Evolutionary conservation across 2,888 invertebrate genomes (phyloP), one percentile per base, ranked within the genome.

Genomic region (Drosophila melanocephala): DNA sequence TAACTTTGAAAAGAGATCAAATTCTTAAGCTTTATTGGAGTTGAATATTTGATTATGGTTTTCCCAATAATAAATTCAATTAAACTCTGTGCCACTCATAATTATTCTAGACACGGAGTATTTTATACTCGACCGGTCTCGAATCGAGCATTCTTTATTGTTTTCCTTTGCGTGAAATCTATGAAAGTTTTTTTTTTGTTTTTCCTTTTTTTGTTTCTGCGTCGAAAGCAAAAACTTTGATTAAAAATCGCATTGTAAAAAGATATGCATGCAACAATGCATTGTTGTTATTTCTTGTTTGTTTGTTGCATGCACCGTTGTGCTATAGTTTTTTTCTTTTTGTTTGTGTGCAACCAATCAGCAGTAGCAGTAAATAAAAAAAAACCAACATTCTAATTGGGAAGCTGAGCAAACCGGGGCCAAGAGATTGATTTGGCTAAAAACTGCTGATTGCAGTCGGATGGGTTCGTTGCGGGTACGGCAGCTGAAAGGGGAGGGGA

Each of bases 241-340:
- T 86, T 87, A 86, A 87, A 85, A 89, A 69, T 77, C 72, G 72
- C 70, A 87, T 79, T 79, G 89, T 74, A 72, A 83, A 85, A 86
- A 85, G 76, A 87, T 89, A 85, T 85, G 72, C 76, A 89, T 89
- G 74, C 73, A 70, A 72, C 72, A 55, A 72, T 79, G 65, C 64
- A 71, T 70, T 71, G 73, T 79, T 74, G 51, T 68, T 69, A 47
- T 65, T 57, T 58, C 67, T 71, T 62, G 37, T 65, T 74, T 71
- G 60, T 53, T 66, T 61, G 39, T 58, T 70, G 51, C 72, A 59
- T 72, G 61, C 58, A 58, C 52, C 55, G 62, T 72, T 70, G 64
- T 68, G 75, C 69, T 77, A 58, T 66, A 56, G 72, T 83, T 84
- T 61, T 60, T 63, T 66, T 42, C 56, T 74, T 61, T 68, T 68